These are phyloP conservation scores for Sebastes ruberrimus DNA, from an alignment of 2,797 vertebrate genomes.

Conservation along the genomic window DNA sequence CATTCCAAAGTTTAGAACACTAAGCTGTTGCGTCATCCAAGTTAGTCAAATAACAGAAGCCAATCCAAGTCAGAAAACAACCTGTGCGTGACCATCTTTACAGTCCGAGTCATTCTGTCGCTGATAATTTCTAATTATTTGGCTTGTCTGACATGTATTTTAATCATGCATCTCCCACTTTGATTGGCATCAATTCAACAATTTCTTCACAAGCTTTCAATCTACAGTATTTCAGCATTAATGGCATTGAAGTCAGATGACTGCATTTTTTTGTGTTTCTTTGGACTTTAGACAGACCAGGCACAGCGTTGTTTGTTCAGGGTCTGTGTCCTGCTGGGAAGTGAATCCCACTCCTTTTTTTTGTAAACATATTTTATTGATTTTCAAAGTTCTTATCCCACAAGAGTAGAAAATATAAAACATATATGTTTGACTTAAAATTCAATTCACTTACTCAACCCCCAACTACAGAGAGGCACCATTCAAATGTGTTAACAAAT, in stretches of 20 bases:
- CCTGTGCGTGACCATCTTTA: not conserved
- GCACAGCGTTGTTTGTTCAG: not conserved
- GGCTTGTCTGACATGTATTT: not conserved
- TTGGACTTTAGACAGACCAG: not conserved
- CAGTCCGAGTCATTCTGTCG: not conserved
- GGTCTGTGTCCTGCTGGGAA: not conserved
- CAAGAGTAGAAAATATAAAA: too few species aligned
- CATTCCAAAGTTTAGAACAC: not conserved
- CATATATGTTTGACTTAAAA: too few species aligned
- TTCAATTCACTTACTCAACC: too few species aligned
- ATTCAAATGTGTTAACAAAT: too few species aligned
- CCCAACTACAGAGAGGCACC: too few species aligned
- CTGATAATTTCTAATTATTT: not conserved
- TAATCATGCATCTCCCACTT: not conserved
- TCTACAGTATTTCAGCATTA: not conserved
- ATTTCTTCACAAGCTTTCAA: not conserved
- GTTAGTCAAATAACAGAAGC: not conserved
- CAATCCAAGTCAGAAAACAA: not conserved
- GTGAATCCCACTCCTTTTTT: not conserved
- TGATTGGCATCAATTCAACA: not conserved
- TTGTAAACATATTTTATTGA: too few species aligned
- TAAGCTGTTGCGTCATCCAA: conserved; percentile 3
- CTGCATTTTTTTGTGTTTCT: not conserved
- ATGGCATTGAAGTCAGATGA: conserved; percentile 2
- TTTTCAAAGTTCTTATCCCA: too few species aligned